Conservation (phyloP, 2,797 vertebrate genomes). For the Enoplosus armatus region DNA sequence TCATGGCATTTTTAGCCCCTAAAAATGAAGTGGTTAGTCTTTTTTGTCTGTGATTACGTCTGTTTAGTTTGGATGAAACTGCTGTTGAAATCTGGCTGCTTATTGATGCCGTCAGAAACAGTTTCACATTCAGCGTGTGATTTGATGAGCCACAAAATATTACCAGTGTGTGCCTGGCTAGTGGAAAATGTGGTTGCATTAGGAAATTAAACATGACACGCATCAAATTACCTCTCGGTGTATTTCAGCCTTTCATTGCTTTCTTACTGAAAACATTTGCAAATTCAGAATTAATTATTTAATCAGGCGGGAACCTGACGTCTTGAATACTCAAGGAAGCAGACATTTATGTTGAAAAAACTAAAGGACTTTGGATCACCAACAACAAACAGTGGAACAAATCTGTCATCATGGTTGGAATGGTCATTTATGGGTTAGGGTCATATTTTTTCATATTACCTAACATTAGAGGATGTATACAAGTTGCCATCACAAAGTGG, state of each 20-base stretch:
- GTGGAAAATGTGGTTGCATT: constrained; percentile 7
- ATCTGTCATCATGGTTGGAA: neutral
- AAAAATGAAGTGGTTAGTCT: neutral
- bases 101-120: constrained; percentile 2
- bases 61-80: constrained; percentile 11
- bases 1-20: neutral
- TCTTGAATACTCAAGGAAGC: neutral
- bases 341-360: neutral
- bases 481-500: neutral
- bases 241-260: neutral
- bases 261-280: neutral
- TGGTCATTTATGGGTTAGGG: neutral
- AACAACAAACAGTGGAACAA: neutral
- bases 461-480: neutral
- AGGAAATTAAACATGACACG: constrained; percentile 22
- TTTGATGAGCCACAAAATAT: constrained; percentile 7
- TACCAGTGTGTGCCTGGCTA: neutral
- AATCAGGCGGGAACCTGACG: too few relatives aligned
- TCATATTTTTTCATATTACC: neutral
- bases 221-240: constrained; percentile 10
- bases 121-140: constrained; percentile 13
- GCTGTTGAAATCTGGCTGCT: constrained; percentile 1
- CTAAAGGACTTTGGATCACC: neutral
- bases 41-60: neutral
- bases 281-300: constrained; percentile 1